phyloP scores from a whole-genome alignment of 2,888 invertebrate species.

The Drosophila pegasa region DNA sequence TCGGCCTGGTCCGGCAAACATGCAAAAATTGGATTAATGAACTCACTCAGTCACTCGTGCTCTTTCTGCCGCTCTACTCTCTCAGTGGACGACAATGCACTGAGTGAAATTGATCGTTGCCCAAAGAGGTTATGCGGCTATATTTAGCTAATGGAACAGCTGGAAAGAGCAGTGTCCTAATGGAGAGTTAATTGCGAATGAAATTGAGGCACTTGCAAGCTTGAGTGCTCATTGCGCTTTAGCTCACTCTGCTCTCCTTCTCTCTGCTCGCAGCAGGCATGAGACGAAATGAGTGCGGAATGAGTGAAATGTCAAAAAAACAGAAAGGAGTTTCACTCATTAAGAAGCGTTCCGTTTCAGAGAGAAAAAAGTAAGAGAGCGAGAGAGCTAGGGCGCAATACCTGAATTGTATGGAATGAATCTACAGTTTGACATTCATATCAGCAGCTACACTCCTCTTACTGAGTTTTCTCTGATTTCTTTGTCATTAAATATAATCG shows the following conservation, averaged over 20 bases:
- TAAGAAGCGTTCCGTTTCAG: too few relatives aligned
- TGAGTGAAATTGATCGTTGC: constrained; percentile 27
- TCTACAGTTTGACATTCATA: too few relatives aligned
- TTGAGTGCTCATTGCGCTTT: neutral
- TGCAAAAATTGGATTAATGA: constrained; percentile 71
- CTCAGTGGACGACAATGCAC: constrained; percentile 2
- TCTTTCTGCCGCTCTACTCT: constrained; percentile 6
- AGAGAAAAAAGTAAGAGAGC: too few relatives aligned
- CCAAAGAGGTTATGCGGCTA: constrained; percentile 65
- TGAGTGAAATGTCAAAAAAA: constrained; percentile 1
- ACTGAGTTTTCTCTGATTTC: neutral
- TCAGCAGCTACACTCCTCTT: too few relatives aligned
- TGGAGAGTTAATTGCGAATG: constrained; percentile 10
- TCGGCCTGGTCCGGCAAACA: constrained; percentile 19
- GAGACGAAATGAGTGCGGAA: neutral
- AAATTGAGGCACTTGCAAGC: neutral
- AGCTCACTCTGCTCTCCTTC: neutral
- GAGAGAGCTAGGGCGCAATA: too few relatives aligned
- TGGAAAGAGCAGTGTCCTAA: neutral
- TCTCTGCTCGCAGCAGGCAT: neutral
- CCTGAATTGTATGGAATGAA: too few relatives aligned
- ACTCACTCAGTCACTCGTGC: constrained; percentile 37
- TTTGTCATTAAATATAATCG: neutral
- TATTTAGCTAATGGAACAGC: constrained; percentile 46
- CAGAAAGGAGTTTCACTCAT: too few relatives aligned